A percentile compares a stretch with the other conserved stretches of the same genome.
Conservation (phyloP, 2,113 vertebrate genomes). For the Nycticorax nycticorax region DNA sequence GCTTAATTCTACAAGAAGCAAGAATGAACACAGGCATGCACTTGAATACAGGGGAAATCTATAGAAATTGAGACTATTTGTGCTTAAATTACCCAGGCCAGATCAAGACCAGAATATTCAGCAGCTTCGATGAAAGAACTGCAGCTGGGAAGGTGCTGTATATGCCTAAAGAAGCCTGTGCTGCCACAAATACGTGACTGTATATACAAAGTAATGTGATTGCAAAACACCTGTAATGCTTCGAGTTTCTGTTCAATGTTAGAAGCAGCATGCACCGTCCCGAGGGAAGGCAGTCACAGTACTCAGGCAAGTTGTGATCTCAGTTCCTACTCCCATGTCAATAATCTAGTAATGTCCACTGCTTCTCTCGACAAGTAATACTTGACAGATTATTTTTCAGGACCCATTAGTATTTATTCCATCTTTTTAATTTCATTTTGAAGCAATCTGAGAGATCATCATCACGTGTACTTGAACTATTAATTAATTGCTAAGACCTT, state of each 20-base stretch:
- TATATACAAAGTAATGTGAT: accelerated
- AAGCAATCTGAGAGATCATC: background rate
- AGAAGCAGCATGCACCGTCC: background rate
- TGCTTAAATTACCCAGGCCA: background rate
- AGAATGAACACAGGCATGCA: background rate
- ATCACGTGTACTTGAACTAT: background rate
- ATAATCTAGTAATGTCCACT: background rate
- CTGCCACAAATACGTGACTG: background rate
- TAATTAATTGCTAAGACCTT: background rate
- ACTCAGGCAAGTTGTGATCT: background rate
- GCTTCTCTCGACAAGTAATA: background rate
- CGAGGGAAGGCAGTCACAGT: background rate
- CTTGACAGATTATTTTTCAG: background rate
- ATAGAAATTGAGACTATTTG: background rate
- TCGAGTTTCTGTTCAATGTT: background rate
- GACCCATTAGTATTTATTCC: background rate
- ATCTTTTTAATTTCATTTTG: background rate
- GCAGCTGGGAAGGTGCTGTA: background rate
- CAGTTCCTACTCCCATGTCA: background rate
- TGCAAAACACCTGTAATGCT: background rate
- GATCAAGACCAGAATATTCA: background rate
- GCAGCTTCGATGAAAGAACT: background rate
- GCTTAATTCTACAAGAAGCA: background rate
- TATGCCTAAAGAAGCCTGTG: background rate
- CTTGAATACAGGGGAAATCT: background rate